phyloP scores from a whole-genome alignment of 2,888 invertebrate species.

The Drosophila rellima region DNA sequence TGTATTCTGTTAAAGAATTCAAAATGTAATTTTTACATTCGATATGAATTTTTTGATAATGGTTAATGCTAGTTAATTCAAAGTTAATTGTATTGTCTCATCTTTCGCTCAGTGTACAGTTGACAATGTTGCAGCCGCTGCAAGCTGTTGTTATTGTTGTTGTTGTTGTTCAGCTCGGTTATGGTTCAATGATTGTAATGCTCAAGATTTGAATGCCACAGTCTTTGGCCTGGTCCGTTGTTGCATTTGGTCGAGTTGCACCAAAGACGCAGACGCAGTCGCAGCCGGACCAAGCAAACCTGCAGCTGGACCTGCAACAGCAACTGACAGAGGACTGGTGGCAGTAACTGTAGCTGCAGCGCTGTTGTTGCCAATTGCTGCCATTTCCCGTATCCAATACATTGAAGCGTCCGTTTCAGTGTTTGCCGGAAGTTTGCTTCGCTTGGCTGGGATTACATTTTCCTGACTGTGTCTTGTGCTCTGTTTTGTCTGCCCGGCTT shows the following conservation, averaged over 20 bases:
- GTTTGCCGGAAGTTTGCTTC: conserved; percentile 79
- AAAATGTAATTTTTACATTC: too few species aligned
- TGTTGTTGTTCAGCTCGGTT: conserved; percentile 37
- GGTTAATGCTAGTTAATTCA: too few species aligned
- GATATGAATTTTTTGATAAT: too few species aligned
- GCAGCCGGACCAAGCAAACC: conserved; percentile 38
- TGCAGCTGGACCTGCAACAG: not conserved
- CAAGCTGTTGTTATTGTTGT: conserved; percentile 17
- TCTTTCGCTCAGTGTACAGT: conserved; percentile 5
- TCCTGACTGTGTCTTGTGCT: conserved; percentile 68
- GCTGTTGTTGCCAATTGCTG: conserved; percentile 74
- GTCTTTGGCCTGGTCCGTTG: conserved; percentile 12
- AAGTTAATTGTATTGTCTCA: not conserved
- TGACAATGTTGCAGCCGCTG: conserved; percentile 43
- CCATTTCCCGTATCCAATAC: conserved; percentile 78
- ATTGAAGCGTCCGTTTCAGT: conserved; percentile 78
- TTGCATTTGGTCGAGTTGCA: conserved; percentile 33
- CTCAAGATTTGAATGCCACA: conserved; percentile 58
- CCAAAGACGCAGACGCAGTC: conserved; percentile 35
- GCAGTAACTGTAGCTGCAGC: conserved; percentile 9
- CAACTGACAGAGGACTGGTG: not conserved
- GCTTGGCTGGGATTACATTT: conserved; percentile 80
- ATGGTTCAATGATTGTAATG: conserved; percentile 66
- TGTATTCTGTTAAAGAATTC: too few species aligned
- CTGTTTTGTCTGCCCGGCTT: conserved; percentile 45